Percentiles rank a stretch among this genome's conserved stretches.
phyloP scores from a whole-genome alignment of 2,113 vertebrate species.

The Oxyura jamaicensis region DNA sequence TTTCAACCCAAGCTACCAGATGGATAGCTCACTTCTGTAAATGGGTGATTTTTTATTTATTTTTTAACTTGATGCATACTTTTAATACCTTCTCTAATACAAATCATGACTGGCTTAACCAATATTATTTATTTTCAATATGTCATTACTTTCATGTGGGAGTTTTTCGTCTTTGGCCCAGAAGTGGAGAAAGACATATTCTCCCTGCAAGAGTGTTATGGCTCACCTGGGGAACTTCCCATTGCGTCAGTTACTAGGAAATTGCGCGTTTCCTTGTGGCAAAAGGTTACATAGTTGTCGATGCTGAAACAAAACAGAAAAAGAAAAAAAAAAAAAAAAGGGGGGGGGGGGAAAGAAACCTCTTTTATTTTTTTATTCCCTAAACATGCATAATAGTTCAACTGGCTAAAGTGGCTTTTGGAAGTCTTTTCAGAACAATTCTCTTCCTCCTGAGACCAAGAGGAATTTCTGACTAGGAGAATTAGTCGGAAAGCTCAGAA shows the following conservation, averaged over 20 bases:
- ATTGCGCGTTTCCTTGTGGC: neutral
- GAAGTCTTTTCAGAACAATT: neutral
- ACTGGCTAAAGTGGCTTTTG: neutral
- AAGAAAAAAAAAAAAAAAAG: neutral
- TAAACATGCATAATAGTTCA: neutral
- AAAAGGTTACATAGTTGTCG: neutral
- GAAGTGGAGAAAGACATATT: neutral
- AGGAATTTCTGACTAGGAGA: neutral
- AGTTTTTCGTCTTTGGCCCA: neutral
- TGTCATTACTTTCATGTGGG: neutral
- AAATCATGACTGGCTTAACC: neutral
- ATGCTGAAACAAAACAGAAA: neutral
- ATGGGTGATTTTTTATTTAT: neutral
- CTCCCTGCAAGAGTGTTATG: neutral
- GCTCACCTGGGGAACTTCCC: neutral
- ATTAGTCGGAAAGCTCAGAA: slow-evolving; percentile 10
- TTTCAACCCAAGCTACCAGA: neutral
- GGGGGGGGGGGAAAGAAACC: neutral
- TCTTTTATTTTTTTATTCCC: neutral
- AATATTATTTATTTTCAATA: neutral
- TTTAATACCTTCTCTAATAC: neutral
- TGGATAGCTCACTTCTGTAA: rapidly evolving
- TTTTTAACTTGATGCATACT: neutral
- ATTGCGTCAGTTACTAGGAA: neutral
- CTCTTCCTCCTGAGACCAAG: neutral